These are phyloP conservation scores for Dyspetes luteomarginatus DNA, from an alignment of 2,888 invertebrate species.

Conservation along the genomic window DNA sequence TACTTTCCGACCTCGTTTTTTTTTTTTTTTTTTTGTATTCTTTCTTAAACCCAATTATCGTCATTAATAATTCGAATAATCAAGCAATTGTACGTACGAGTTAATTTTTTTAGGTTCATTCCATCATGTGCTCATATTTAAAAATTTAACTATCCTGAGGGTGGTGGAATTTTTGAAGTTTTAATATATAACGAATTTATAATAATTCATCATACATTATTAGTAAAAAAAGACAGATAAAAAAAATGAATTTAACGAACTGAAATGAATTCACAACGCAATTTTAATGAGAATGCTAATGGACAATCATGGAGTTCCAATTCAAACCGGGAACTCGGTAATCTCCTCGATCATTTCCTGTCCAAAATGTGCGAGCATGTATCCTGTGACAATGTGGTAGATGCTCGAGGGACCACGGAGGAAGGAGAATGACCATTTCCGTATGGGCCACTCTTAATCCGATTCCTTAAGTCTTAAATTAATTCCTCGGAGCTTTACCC, in stretches of 20 bases:
- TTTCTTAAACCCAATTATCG: conserved; percentile 4
- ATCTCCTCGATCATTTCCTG: conserved; percentile 54
- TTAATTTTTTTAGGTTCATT: background rate
- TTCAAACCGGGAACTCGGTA: conserved; percentile 24
- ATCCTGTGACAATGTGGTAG: conserved; percentile 33
- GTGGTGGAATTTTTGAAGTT: background rate
- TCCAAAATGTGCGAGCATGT: conserved; percentile 28
- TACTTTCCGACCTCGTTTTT: conserved; percentile 55
- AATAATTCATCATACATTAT: background rate
- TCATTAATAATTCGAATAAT: conserved; percentile 12
- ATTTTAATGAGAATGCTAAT: conserved; percentile 42
- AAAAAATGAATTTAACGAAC: background rate
- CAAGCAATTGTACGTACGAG: background rate
- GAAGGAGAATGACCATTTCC: conserved; percentile 13
- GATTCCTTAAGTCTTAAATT: no score
- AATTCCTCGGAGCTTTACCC: no score
- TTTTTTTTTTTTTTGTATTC: background rate
- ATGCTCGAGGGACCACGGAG: background rate
- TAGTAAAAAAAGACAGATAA: no score
- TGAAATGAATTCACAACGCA: background rate
- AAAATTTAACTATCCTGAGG: background rate
- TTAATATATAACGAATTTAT: background rate
- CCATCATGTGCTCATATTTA: background rate
- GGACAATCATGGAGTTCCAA: conserved; percentile 23
- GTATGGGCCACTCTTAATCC: no score